Percentiles rank a stretch among this genome's conserved stretches.
Conservation (phyloP, 2,797 vertebrate species). For the Rachycentron canadum region DNA sequence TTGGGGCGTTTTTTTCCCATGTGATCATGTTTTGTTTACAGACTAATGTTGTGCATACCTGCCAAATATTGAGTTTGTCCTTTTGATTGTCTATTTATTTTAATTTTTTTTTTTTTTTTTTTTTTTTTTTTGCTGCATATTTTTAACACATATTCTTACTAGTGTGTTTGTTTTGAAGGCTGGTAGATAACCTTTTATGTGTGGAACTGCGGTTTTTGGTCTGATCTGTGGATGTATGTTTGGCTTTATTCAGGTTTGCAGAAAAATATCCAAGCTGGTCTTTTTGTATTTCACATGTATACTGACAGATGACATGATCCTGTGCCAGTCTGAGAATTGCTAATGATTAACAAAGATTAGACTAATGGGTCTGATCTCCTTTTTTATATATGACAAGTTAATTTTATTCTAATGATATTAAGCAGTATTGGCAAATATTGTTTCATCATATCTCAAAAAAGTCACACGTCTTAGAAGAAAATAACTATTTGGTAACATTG, state of each 20-base stretch:
- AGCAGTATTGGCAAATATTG: slow-evolving; percentile 25
- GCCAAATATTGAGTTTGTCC: slow-evolving; percentile 80
- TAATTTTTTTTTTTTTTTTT: slow-evolving; percentile 20
- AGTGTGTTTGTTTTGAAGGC: slow-evolving; percentile 51
- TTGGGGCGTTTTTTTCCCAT: slow-evolving; percentile 16
- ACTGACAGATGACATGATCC: slow-evolving; percentile 30
- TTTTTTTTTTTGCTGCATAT: slow-evolving; percentile 27
- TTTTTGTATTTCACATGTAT: slow-evolving; percentile 38
- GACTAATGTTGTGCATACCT: slow-evolving; percentile 75
- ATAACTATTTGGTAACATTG: background rate
- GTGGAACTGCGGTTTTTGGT: slow-evolving; percentile 56
- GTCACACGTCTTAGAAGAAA: slow-evolving; percentile 17
- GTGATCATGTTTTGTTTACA: slow-evolving; percentile 77
- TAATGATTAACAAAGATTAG: slow-evolving; percentile 18
- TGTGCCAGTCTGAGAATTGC: slow-evolving; percentile 25
- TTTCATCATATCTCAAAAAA: slow-evolving; percentile 30
- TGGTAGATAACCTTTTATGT: slow-evolving; percentile 47
- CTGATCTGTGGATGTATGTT: slow-evolving; percentile 57
- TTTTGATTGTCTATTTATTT: slow-evolving; percentile 81
- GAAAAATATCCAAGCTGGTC: slow-evolving; percentile 6
- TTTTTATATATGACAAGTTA: slow-evolving; percentile 22
- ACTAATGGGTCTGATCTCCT: slow-evolving; percentile 19
- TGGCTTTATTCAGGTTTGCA: slow-evolving; percentile 47
- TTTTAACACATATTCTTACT: slow-evolving; percentile 51
- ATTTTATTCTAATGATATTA: slow-evolving; percentile 47